Evolutionary conservation across 2,888 invertebrate genomes (phyloP).

Genomic region (Ligdia adustata): DNA sequence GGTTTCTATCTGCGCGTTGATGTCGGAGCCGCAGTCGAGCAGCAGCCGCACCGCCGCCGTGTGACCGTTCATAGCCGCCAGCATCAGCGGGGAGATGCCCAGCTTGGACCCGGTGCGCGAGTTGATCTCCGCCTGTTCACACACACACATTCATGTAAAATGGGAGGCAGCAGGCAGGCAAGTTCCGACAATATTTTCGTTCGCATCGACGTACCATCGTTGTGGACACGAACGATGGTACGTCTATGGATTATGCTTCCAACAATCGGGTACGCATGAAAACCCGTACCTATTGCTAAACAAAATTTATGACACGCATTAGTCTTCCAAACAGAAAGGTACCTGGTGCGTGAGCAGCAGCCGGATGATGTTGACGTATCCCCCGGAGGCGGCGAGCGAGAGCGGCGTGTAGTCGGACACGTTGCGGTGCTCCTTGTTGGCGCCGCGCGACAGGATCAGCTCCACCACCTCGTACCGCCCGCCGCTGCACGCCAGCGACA

Average conservation of each 20-base stretch:
- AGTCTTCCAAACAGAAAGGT: not conserved
- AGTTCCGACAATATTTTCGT: too few species aligned
- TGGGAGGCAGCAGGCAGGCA: too few species aligned
- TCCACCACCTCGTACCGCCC: conserved; percentile 98
- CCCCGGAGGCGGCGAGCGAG: conserved; percentile 99
- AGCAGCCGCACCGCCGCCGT: conserved; percentile 95
- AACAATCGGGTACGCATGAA: too few species aligned
- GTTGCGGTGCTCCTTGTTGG: conserved; percentile 99
- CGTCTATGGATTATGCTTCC: too few species aligned
- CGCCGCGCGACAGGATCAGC: conserved; percentile 92
- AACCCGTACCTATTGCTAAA: too few species aligned
- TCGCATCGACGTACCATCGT: too few species aligned
- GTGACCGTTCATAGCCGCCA: conserved; percentile 99
- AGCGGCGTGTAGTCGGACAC: conserved; percentile 99
- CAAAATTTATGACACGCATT: too few species aligned
- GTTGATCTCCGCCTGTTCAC: conserved; percentile 98
- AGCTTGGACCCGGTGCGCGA: conserved; percentile 98
- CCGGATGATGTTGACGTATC: conserved; percentile 99
- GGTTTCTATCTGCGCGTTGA: conserved; percentile 99
- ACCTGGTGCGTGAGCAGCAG: conserved; percentile 94
- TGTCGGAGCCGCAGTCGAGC: conserved; percentile 99
- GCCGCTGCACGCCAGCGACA: conserved; percentile 98
- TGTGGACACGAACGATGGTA: too few species aligned
- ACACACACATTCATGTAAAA: too few species aligned
- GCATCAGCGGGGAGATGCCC: conserved; percentile 99